These are phyloP conservation scores for Disparrhopalites patrizii DNA, from an alignment of 2,888 invertebrate species.

Conservation along the genomic window DNA sequence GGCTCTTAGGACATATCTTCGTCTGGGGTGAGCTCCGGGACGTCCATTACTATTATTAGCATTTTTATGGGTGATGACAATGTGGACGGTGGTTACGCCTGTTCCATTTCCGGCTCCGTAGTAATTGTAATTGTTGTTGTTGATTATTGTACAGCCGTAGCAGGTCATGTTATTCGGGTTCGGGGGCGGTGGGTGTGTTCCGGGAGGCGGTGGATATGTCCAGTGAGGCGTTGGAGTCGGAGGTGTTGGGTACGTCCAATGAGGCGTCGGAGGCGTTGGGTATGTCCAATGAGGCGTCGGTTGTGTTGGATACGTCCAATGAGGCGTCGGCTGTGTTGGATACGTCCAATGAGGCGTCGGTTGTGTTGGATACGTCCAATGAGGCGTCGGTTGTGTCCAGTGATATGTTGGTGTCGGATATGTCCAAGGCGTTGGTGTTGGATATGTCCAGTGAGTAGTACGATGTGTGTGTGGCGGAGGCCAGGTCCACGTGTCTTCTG, in stretches of 20 bases:
- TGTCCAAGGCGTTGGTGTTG: background rate
- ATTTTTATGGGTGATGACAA: background rate
- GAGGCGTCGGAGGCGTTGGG: background rate
- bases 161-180: background rate
- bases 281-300: background rate
- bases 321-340: background rate
- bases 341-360: background rate
- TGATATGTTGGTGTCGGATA: background rate
- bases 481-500: background rate
- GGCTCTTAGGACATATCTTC: background rate
- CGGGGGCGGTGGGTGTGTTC: background rate
- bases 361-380: background rate
- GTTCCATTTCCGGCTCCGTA: background rate
- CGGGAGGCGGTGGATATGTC: background rate
- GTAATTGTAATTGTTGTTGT: constrained; percentile 21
- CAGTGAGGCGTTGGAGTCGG: background rate
- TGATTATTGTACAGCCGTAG: background rate
- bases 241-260: background rate
- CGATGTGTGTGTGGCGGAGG: background rate
- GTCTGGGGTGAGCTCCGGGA: background rate
- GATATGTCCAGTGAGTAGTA: background rate
- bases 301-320: background rate
- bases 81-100: background rate
- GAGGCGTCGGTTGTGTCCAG: no score
- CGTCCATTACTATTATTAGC: background rate